A percentile compares a stretch with the other conserved stretches of the same genome.
phyloP scores from a whole-genome alignment of 2,113 vertebrate species.

The Leucopsar rothschildi region DNA sequence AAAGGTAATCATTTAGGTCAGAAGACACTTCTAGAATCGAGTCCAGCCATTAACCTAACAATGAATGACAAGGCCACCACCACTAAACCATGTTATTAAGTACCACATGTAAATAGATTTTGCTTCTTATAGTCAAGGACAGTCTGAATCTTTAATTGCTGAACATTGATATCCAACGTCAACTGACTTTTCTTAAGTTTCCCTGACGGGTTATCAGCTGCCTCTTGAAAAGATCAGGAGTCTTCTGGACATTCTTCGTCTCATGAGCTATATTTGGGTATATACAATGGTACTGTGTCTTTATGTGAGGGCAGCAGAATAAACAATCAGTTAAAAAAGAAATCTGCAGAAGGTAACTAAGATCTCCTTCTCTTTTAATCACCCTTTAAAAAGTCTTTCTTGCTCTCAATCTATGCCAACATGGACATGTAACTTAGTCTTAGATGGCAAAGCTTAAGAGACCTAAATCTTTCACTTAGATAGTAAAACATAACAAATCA shows the following conservation, averaged over 20 bases:
- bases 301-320: neutral
- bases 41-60: neutral
- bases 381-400: neutral
- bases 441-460: neutral
- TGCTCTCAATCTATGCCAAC: neutral
- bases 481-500: neutral
- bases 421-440: neutral
- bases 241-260: neutral
- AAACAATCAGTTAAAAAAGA: neutral
- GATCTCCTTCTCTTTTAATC: neutral
- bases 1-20: neutral
- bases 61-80: neutral
- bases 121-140: neutral
- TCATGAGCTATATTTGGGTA: neutral
- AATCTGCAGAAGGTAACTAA: neutral
- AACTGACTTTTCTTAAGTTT: neutral
- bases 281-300: neutral
- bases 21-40: accelerated
- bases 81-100: neutral
- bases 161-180: neutral
- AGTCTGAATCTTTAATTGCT: neutral
- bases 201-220: neutral
- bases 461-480: neutral
- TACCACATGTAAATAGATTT: neutral
- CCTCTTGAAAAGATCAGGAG: neutral